Evolutionary conservation across 2,888 invertebrate species (phyloP).

Genomic region (Dermolepida albohirtum): DNA sequence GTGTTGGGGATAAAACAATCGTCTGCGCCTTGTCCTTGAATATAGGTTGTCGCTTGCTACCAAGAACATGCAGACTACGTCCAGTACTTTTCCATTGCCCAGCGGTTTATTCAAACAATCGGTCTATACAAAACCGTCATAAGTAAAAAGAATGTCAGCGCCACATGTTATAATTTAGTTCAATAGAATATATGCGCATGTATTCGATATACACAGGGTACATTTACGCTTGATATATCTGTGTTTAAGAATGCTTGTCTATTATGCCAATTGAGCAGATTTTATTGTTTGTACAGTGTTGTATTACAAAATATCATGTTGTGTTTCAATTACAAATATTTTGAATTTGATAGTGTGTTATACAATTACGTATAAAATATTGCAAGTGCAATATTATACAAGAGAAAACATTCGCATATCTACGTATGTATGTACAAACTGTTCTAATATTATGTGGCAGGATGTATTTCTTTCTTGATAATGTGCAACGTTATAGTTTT

Average conservation of each 20-base stretch:
- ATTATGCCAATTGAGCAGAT: conserved; percentile 23
- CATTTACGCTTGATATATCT: background rate
- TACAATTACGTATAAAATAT: too few species aligned
- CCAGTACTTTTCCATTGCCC: conserved; percentile 26
- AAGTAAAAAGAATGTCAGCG: conserved; percentile 12
- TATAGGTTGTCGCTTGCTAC: conserved; percentile 14
- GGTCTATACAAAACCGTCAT: background rate
- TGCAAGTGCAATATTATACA: too few species aligned
- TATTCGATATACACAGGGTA: background rate
- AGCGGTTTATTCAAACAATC: background rate
- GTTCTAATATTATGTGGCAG: too few species aligned
- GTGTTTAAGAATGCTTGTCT: conserved; percentile 13
- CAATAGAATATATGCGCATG: conserved; percentile 22
- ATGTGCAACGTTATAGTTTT: too few species aligned
- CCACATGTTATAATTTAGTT: conserved; percentile 27
- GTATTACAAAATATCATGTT: conserved; percentile 28
- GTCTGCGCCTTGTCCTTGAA: conserved; percentile 30
- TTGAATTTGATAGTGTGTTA: too few species aligned
- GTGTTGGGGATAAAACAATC: conserved; percentile 6
- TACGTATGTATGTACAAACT: too few species aligned
- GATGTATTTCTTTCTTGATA: too few species aligned
- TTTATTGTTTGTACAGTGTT: conserved; percentile 19
- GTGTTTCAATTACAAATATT: background rate
- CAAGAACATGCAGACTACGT: background rate
- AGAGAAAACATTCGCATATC: too few species aligned